Evolutionary conservation across 2,888 invertebrate genomes (phyloP).

Genomic region (Iphiclides podalirius): DNA sequence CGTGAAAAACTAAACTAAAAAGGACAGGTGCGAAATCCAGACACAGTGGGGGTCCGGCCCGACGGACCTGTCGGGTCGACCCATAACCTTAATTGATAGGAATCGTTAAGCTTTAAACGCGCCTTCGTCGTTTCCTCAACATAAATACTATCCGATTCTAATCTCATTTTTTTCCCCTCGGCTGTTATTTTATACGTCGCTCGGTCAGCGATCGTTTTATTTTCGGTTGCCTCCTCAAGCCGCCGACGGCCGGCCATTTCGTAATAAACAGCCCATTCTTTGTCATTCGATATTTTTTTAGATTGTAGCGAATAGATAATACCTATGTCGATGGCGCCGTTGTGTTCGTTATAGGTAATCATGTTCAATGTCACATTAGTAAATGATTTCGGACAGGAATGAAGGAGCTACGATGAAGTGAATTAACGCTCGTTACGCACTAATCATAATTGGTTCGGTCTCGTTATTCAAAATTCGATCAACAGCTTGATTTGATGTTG

Average conservation of each 20-base stretch:
- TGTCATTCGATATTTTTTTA: constrained; percentile 73
- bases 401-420: constrained; percentile 13
- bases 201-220: constrained; percentile 64
- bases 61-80: constrained; percentile 59
- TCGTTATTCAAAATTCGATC: too few species aligned
- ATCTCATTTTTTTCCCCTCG: constrained; percentile 62
- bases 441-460: constrained; percentile 1
- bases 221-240: constrained; percentile 69
- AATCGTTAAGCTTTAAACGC: constrained; percentile 78
- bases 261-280: constrained; percentile 76
- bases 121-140: constrained; percentile 67
- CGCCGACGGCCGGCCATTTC: constrained; percentile 70
- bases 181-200: constrained; percentile 66
- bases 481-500: too few species aligned
- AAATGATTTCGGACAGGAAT: constrained; percentile 18
- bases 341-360: constrained; percentile 52
- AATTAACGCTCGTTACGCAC: constrained; percentile 13
- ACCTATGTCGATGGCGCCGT: constrained; percentile 59
- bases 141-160: constrained; percentile 73
- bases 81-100: constrained; percentile 80
- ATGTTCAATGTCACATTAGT: constrained; percentile 54
- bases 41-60: constrained; percentile 63
- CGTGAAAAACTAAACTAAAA: constrained; percentile 37
- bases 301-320: constrained; percentile 58
- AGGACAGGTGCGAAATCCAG: constrained; percentile 60